Base-by-base conservation (phyloP, 2,113 vertebrate species). In the Prionailurus bengalensis region DNA sequence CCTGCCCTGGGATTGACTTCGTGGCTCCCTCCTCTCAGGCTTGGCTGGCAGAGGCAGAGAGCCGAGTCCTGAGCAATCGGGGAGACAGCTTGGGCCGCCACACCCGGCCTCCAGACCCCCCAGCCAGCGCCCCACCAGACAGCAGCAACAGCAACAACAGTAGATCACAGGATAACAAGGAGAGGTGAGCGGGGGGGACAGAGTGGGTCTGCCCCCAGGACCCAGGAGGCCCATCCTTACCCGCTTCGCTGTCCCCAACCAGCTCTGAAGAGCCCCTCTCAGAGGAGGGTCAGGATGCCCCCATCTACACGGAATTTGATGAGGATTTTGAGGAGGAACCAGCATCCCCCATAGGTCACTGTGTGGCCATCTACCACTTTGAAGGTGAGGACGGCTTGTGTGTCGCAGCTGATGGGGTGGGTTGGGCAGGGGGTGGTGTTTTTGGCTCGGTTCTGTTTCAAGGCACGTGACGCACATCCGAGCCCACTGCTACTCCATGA, bases 341-440 rank as follows among this genome's bases (percentile, higher is more conserved):
- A 4, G 87, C 98, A 0, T 96, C 98, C 39, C 99, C 99, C 29
- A 99, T 99, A 14, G 99, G 99, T 68, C 99, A 98, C 83, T 99
- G 99, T 83, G 99, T 99, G 87, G 99, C 99, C n/a, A 98, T 99
- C 95, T 99, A 99, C 95, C 99, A 98, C 96, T 99, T 99, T 78
- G 99, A 99, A 88, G 99, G 99, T 99, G 98, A 81, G 83, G 9
- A 29, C 3, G 1, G 19, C 25, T 5, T 0, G 21, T 14, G 81
- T 1, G 73, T 42, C n/a, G 2, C 1, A 2, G 33, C 45, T 27
- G 33, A n/a, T 55, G 23, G 15, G 12, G 66, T 3, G 51, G 23
- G 8, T 14, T 5, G 36, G n/a, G 15, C 3, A 27, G 7, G 19
- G 13, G 12, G 0, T 45, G 2, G 9, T 79, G 7, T 12, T 2